These are phyloP conservation scores for Trematocara stigmaticum DNA, from an alignment of 2,113 vertebrate species.

Conservation along the genomic window DNA sequence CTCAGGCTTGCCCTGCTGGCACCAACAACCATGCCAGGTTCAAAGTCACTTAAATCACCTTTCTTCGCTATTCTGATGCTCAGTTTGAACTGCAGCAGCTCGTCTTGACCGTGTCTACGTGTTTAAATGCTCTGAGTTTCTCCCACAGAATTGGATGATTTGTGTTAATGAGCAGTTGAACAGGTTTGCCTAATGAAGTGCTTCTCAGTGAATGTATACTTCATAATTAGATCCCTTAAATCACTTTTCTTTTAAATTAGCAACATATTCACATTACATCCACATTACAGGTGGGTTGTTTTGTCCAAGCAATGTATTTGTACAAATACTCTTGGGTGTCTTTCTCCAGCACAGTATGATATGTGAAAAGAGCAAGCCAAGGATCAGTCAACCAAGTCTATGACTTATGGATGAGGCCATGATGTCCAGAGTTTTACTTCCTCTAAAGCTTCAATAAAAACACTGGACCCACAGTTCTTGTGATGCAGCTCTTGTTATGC, in stretches of 20 bases:
- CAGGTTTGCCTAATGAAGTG: background rate
- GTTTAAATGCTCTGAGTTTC: background rate
- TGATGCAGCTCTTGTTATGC: background rate
- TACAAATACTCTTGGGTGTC: background rate
- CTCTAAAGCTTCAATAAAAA: background rate
- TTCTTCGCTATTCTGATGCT: fast-evolving
- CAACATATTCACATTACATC: background rate
- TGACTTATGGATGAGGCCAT: background rate
- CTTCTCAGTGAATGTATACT: background rate
- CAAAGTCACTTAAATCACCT: background rate
- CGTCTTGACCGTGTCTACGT: background rate
- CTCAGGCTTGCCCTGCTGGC: background rate
- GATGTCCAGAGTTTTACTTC: background rate
- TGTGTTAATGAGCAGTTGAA: background rate
- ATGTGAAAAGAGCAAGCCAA: background rate
- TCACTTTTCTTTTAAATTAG: background rate
- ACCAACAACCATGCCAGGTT: fast-evolving
- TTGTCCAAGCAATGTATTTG: background rate
- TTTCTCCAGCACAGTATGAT: background rate
- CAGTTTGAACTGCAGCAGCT: background rate
- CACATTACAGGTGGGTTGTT: background rate
- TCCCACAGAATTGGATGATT: background rate
- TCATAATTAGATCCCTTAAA: background rate
- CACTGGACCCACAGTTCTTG: background rate
- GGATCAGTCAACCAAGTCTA: background rate